Evolutionary conservation across 2,113 vertebrate species (phyloP), one percentile per base, ranked within the genome.

Genomic region (Terrapene triunguis): DNA sequence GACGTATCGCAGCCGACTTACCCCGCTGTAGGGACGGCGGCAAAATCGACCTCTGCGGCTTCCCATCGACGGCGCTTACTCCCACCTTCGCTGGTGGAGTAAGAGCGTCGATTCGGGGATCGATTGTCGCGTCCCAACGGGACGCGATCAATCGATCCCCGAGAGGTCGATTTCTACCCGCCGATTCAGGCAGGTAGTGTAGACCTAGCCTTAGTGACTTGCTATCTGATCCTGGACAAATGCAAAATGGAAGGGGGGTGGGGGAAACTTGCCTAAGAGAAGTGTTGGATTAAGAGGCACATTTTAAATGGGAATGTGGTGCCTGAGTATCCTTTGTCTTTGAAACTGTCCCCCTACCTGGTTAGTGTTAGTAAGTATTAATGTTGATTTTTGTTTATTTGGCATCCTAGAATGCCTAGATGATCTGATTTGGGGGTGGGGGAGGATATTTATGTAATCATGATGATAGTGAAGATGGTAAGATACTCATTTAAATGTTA

Each of bases 401-500:
- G 69, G 22, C 87, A 57, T n/a, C 84, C 38, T 38, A 50, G 94
- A 50, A 93, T 93, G 82, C 74, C 0, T 0, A 80, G 86, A 3
- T 80, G 7, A 54, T 86, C 84, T 87, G 92, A 97, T 10, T 25
- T n/a, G 55, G 94, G 84, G 80, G 91, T 91, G 94, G 57, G 82
- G 91, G 92, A 93, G 57, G 92, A 95, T 96, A 83, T 86, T 89
- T 92, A 42, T 93, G 48, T 93, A 89, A 25, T 79, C 55, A 90
- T 85, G 86, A 19, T 81, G 78, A 95, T 84, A 95, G 91, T 95
- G 96, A 93, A 96, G 92, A 89, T 90, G 53, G 80, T 80, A 54
- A 96, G 92, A 57, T 90, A 42, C 92, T 97, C 82, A 90, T 89
- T 96, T 97, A 93, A 89, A 79, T 90, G 82, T 90, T 96, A 96